Evolutionary conservation across 2,888 invertebrate genomes (phyloP), one percentile per base, ranked within the genome.

Genomic region (Bellardia pandia): DNA sequence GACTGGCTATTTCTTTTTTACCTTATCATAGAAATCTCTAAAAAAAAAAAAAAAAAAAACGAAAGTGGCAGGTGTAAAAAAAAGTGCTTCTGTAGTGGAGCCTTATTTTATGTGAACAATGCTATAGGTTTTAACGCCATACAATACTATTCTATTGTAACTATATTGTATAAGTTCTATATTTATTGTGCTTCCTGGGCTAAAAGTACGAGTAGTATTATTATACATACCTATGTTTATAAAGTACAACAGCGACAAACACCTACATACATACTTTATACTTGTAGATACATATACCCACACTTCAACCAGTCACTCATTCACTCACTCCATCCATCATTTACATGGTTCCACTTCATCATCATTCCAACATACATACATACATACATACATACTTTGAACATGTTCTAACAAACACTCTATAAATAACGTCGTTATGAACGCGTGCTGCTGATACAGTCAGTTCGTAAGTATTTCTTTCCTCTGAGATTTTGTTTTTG

Each of bases 371-470:
- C 37, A 69, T 60, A 76, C 69, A n/a, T n/a, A n/a, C n/a, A n/a
- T n/a, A n/a, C n/a, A n/a, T n/a, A n/a, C n/a, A n/a, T n/a, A n/a
- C n/a, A 33, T 11, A 30, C 62, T 79, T 40, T 75, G 68, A 75
- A 71, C 79, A 85, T 85, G 74, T 85, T 82, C 68, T 56, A 75
- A 85, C 77, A 82, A 84, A 85, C 85, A 87, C 85, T 85, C 71
- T 85, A 87, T 87, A 87, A 87, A 87, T 87, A 85, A 87, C 75
- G 37, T 81, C 81, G 78, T 81, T 87, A 77, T 62, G 85, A 85
- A 81, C 75, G 87, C 85, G 87, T 87, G 87, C 87, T 78, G 30
- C 69, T 84, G 13, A 58, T 64, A 64, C 53, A 81, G 81, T 75
- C 76, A 77, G 23, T 64, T 77, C 37, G 48, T 64, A 77, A 77